Percentiles rank a stretch among this genome's conserved stretches.
Evolutionary conservation across 2,113 vertebrate genomes (phyloP).

Genomic region (Epinephelus cyanopodus): DNA sequence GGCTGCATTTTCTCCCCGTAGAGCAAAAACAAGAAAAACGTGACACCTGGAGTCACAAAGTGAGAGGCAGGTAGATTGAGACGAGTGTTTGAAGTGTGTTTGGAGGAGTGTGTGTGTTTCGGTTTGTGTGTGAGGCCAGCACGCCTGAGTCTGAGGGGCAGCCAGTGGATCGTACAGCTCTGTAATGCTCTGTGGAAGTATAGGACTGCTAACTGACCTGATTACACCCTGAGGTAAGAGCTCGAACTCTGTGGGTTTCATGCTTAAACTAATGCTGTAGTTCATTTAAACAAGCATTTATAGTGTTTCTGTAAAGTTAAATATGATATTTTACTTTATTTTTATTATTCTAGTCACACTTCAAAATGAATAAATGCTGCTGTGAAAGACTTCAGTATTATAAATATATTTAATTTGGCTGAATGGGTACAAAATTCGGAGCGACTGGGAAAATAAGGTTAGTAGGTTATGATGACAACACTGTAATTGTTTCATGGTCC

Average conservation of each 20-base stretch:
- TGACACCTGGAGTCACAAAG: slow-evolving; percentile 58
- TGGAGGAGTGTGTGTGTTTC: slow-evolving; percentile 8
- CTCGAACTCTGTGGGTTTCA: slow-evolving; percentile 1
- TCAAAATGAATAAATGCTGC: neutral
- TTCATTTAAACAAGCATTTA: neutral
- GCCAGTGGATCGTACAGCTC: slow-evolving; percentile 61
- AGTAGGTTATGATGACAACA: slow-evolving; percentile 7
- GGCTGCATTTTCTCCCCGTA: slow-evolving; percentile 7
- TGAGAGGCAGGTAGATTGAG: slow-evolving; percentile 62
- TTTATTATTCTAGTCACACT: too few relatives aligned
- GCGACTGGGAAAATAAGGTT: neutral
- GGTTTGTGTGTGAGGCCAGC: slow-evolving; percentile 35
- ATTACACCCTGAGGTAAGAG: slow-evolving; percentile 78
- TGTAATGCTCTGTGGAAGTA: slow-evolving; percentile 73
- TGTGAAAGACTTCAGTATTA: neutral
- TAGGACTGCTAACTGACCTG: slow-evolving; percentile 56
- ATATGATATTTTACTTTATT: too few relatives aligned
- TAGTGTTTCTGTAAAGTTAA: neutral
- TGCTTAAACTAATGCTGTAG: neutral
- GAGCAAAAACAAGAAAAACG: slow-evolving; percentile 42
- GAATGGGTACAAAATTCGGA: neutral
- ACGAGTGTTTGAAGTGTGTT: slow-evolving; percentile 9
- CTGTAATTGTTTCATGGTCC: neutral
- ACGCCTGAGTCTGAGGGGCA: slow-evolving; percentile 35
- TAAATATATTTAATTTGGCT: neutral